Evolutionary conservation across 2,797 vertebrate species (phyloP), one percentile per base, ranked within the genome.

Genomic region (Eremophila alpestris): DNA sequence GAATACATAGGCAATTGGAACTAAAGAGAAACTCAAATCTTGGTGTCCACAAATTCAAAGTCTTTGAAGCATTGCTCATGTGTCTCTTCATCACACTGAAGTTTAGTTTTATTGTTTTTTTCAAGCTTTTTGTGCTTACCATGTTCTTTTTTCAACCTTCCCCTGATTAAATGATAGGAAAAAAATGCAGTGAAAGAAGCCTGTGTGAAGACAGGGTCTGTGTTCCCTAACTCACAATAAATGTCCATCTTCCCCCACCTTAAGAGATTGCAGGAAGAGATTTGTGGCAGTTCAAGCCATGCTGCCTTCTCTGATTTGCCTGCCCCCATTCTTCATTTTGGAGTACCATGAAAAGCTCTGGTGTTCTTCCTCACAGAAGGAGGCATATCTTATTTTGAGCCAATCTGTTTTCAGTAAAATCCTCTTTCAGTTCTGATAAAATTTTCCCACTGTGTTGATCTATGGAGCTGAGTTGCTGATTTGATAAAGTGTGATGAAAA

Each of bases 401-500:
- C 62, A 71, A 46, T 87, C 81, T 80, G 48, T 95, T 91, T 85
- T 63, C 75, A 78, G 68, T 41, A 40, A 83, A 90, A 81, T 81
- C 32, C 9, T 94, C 56, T 85, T 90, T 64, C 36, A 27, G 24
- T 87, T 81, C 69, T 85, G 83, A 76, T 77, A 79, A 78, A 83
- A 58, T 46, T 81, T 92, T 79, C 55, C 49, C 11, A 15, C 67
- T 67, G 60, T 80, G 45, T 64, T 92, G 78, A 90, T 95, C 84
- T 90, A 51, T 94, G 81, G 56, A 83, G 34, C 83, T 75, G 86
- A 82, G 83, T 59, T 89, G 59, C 78, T 91, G 78, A 94, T 94
- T 95, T 92, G 95, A 96, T 97, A 95, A 96, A 96, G 95, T 93
- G 69, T 83, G 95, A 73, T 65, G 78, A 75, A 95, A 92, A 97